Evolutionary conservation across 2,888 invertebrate species (phyloP), one percentile per base, ranked within the genome.

Genomic region (Ophion obscuratus): DNA sequence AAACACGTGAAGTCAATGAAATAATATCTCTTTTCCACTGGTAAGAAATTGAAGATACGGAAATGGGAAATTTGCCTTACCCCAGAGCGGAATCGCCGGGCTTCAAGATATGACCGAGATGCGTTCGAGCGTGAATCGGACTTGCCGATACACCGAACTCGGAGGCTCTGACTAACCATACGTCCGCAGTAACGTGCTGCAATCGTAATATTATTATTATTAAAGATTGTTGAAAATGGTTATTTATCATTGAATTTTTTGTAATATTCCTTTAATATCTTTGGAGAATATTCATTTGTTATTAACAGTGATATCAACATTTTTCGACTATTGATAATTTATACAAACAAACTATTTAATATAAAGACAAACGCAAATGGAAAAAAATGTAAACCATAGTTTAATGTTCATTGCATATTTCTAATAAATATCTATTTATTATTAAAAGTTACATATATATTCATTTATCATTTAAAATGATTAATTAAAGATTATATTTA

Each of bases 1-100:
- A 9, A 20, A 68, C 40, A 24, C 57, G 24, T 47, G 53, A 80
- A 57, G 61, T 64, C 44, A 76, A 47, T 70, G 40, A 62, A 74
- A 77, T 64, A 78, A 78, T 61, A 47, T 83, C 80, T 79, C 1
- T 47, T 66, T 7, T 24, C 47, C 24, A 27, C 4, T 59, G 1
- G 10, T 17, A 14, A 24, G 10, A 7, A 7, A 61, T 61, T 61
- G 20, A 24, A 24, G 2, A 24, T 61, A 53, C 17, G 53, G 14
- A 17, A 53, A 53, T 14, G 2, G 68, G 68, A 67, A 31, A 57
- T 59, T 7, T 31, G 61, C 88, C 93, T 95, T 96, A 99, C 96
- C 99, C 99, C 87, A 99, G 94, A 44, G 97, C 99, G 1, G 97
- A 96, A 94, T 99, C 99, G 9, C 99, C 99, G 66, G 97, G 97